Base-by-base conservation (phyloP, 2,888 invertebrate genomes). In the Drosophila paucipuncta region DNA sequence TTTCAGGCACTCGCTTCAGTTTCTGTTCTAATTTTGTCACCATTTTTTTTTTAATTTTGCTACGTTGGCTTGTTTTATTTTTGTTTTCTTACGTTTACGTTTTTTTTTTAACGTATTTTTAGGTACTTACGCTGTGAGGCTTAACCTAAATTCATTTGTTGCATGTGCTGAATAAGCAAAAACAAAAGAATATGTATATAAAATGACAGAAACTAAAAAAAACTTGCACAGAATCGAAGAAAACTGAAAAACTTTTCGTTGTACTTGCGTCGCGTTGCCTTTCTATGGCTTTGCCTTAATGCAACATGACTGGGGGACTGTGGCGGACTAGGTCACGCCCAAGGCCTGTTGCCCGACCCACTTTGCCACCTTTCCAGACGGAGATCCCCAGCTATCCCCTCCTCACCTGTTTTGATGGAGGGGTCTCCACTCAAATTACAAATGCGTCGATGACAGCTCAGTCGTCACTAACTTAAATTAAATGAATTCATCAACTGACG, bases 91-190 rank as follows among this genome's bases (percentile, higher is more conserved):
- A 65, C 52, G 57, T 33, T 62, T 50, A 62, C 63, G 41, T 33
- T 81, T 75, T 77, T 79, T 61, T 73, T 63, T 60, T 47, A 22
- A 41, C 43, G 74, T 67, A 69, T 80, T 70, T 79, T 76, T 82
- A 82, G 76, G 85, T 83, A 88, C 83, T 89, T 85, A 77, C 74
- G 78, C 63, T 76, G 78, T 75, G 87, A 70, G 78, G 80, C 85
- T 90, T 91, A 91, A 90, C 90, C 90, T 80, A 91, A 90, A 90
- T 90, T 84, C 77, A 88, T 76, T 88, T 91, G 91, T 88, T 91
- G 90, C 88, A 81, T 84, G 89, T 68, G 91, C 91, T 91, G 91
- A 89, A 91, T 91, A 85, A 85, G 88, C 90, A 91, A 88, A 78
- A 77, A 71, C 57, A 78, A 47, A 57, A 65, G 28, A 50, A 62